Evolutionary conservation across 1,140 invertebrate genomes (phyloP), one percentile per base, ranked within the genome.

Genomic region (Chionoecetes opilio): DNA sequence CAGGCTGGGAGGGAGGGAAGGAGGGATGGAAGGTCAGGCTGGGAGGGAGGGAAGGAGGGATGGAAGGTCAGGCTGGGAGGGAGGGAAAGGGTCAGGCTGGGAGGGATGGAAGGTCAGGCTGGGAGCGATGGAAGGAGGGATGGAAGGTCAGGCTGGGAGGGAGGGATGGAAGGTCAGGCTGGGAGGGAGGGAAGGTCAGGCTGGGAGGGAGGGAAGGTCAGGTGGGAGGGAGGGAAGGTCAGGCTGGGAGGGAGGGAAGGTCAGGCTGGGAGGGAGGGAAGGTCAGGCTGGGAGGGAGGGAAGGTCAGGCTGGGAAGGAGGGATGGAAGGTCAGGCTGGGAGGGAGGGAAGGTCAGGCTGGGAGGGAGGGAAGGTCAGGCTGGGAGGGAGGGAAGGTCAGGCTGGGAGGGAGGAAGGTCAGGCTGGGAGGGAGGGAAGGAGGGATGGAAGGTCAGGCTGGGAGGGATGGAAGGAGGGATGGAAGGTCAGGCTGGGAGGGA

Each of bases 181-280:
- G n/a, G n/a, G n/a, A n/a, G n/a, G n/a, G n/a, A n/a, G n/a, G n/a
- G n/a, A n/a, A n/a, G n/a, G n/a, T n/a, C n/a, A n/a, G n/a, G n/a
- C n/a, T n/a, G n/a, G n/a, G n/a, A n/a, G n/a, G n/a, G n/a, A n/a
- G n/a, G n/a, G n/a, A n/a, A n/a, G n/a, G n/a, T n/a, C n/a, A n/a
- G n/a, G n/a, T n/a, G n/a, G 98, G 98, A 97, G 98, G 98, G 96
- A 98, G 98, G 96, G 97, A 93, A 11, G 38, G 37, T n/a, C n/a
- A n/a, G 63, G 63, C 6, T 17, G 26, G 6, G 63, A 75, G 63
- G 63, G 63, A 75, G 21, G 63, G 26, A n/a, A 2, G n/a, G 26
- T 1, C 6, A 21, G 26, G 21, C 8, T 3, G 53, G 26, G 21
- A 86, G 85, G 29, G 85, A 35, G 35, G 32, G 35, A 38, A 86